These are phyloP conservation scores for Diorhabda elongata DNA, from an alignment of 1,140 invertebrate species.

Conservation along the genomic window DNA sequence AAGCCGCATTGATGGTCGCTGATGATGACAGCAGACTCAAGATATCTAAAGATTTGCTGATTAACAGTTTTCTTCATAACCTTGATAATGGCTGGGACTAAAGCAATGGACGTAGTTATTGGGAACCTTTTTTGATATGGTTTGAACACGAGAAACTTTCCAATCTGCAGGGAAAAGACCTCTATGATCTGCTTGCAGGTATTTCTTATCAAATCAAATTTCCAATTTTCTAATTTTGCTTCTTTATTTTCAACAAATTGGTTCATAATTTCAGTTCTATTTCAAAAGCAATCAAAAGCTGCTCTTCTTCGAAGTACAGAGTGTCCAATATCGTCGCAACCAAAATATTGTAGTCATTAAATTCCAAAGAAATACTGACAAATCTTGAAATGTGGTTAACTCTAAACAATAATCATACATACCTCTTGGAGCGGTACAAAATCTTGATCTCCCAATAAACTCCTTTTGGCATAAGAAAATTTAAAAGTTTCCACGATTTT, in stretches of 20 bases:
- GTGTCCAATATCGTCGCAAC: neutral
- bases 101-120: neutral
- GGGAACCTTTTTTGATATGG: neutral
- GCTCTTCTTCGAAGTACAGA: neutral
- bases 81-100: neutral
- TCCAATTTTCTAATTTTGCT: neutral
- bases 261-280: neutral
- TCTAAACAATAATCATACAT: conserved; percentile 16
- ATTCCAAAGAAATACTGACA: neutral
- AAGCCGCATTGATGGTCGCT: too few species aligned
- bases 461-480: conserved; percentile 85
- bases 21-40: too few species aligned
- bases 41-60: too few species aligned
- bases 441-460: conserved; percentile 72
- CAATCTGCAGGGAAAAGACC: neutral
- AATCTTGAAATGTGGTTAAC: neutral
- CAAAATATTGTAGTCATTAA: neutral
- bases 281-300: neutral
- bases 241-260: neutral
- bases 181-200: neutral
- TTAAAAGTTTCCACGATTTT: conserved; percentile 89
- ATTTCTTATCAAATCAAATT: neutral
- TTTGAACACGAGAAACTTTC: too few species aligned
- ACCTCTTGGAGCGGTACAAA: conserved; percentile 48
- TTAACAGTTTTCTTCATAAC: too few species aligned